These are phyloP conservation scores for Geotrypetes seraphini DNA, from an alignment of 2,797 vertebrate species.

Conservation along the genomic window DNA sequence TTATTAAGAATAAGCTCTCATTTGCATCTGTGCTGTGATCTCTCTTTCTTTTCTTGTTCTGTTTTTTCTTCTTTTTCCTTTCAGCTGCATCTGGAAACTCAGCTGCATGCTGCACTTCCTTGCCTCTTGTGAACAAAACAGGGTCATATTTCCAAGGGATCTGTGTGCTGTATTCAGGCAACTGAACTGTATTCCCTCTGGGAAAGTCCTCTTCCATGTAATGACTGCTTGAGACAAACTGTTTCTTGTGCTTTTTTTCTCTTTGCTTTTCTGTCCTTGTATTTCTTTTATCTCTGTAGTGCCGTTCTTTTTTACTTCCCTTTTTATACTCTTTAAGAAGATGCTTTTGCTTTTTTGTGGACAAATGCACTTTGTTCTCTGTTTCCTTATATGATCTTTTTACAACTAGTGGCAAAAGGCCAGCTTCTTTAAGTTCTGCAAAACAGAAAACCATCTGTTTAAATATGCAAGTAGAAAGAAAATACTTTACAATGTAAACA, in stretches of 20 bases:
- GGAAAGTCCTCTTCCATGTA: conserved; percentile 35
- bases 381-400: not conserved
- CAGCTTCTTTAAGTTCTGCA: conserved; percentile 53
- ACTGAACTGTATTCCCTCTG: conserved; percentile 12
- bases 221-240: not conserved
- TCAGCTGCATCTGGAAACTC: conserved; percentile 9
- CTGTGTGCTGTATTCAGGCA: conserved; percentile 1
- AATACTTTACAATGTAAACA: too few species aligned
- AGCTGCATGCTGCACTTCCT: not conserved
- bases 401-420: conserved; percentile 31
- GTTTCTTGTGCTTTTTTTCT: conserved; percentile 6
- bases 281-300: conserved; percentile 1
- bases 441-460: conserved; percentile 19
- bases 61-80: conserved; percentile 20
- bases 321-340: conserved; percentile 7
- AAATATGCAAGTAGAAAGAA: conserved; percentile 1
- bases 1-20: conserved; percentile 54
- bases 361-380: not conserved
- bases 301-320: not conserved
- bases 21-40: not conserved
- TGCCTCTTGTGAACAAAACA: not conserved
- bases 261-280: not conserved
- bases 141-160: not conserved
- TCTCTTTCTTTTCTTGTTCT: conserved; percentile 2
- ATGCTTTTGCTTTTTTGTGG: conserved; percentile 21